These are phyloP conservation scores for Asteroscopus sphinx DNA, from an alignment of 2,888 invertebrate species.

Conservation along the genomic window DNA sequence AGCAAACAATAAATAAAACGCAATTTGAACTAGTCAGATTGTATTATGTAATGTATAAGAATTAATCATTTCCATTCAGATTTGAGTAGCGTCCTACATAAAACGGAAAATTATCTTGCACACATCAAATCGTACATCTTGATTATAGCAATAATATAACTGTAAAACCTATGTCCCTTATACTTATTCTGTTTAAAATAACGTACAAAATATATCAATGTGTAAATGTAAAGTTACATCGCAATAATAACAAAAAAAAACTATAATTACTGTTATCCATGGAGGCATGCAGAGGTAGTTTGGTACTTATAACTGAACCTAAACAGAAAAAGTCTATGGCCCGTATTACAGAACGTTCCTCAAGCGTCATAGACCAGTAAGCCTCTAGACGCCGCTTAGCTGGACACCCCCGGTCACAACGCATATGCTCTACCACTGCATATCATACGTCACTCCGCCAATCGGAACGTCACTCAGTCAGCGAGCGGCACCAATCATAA, in stretches of 20 bases:
- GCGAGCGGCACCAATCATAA: no score
- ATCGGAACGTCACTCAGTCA: no score
- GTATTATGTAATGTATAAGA: constrained; percentile 78
- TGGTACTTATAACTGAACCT: constrained; percentile 73
- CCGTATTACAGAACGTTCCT: no score
- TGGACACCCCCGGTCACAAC: no score
- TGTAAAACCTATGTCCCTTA: constrained; percentile 65
- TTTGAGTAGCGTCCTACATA: constrained; percentile 77
- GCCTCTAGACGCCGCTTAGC: no score
- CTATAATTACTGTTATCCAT: constrained; percentile 79
- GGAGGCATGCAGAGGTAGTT: constrained; percentile 88
- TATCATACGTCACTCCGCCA: no score
- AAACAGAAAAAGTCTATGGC: constrained; percentile 58
- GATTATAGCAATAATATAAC: constrained; percentile 62
- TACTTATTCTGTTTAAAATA: constrained; percentile 71
- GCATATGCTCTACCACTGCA: no score
- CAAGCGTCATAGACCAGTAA: no score
- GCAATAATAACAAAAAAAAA: constrained; percentile 76
- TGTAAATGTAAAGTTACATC: constrained; percentile 74
- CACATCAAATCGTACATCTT: constrained; percentile 66
- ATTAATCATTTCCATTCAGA: constrained; percentile 76
- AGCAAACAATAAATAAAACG: constrained; percentile 62
- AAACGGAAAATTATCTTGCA: constrained; percentile 76
- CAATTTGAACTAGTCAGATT: constrained; percentile 79
- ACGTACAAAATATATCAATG: constrained; percentile 82